Percentiles rank a stretch among this genome's conserved stretches.
These are phyloP conservation scores for Sebastes fasciatus DNA, from an alignment of 2,113 vertebrate species.

Conservation along the genomic window DNA sequence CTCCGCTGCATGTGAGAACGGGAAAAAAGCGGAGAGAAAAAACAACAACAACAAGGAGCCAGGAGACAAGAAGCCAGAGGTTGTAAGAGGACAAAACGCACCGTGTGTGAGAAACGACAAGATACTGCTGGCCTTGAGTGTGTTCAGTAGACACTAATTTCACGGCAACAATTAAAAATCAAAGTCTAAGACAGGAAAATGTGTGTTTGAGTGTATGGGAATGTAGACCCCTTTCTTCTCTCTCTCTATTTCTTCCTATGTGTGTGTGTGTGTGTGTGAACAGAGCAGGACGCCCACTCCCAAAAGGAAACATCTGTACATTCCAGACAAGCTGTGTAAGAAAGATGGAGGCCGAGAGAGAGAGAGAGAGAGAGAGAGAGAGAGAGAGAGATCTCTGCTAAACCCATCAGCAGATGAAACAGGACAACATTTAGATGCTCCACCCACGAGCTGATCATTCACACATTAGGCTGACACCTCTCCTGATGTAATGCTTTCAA, in stretches of 20 bases:
- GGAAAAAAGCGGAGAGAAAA: constrained; percentile 24
- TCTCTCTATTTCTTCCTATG: constrained; percentile 9
- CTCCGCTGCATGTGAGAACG: constrained; percentile 40
- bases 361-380: constrained; percentile 40
- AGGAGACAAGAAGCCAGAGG: constrained; percentile 18
- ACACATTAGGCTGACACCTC: constrained; percentile 44
- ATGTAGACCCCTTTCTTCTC: constrained; percentile 28
- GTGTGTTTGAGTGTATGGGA: constrained; percentile 44
- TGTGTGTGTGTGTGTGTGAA: constrained; percentile 78
- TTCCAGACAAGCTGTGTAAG: constrained; percentile 97
- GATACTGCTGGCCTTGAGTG: constrained; percentile 9
- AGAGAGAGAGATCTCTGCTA: constrained; percentile 59
- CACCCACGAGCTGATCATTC: constrained; percentile 48
- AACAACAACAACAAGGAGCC: neutral
- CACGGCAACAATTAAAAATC: constrained; percentile 16
- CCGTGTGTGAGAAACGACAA: constrained; percentile 3
- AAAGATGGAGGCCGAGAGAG: constrained; percentile 64
- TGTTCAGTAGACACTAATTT: constrained; percentile 28
- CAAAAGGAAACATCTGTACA: constrained; percentile 98
- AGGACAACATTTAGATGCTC: constrained; percentile 45
- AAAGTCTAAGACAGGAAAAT: constrained; percentile 9
- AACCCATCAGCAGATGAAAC: constrained; percentile 67
- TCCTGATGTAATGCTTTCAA: constrained; percentile 32
- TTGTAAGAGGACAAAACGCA: constrained; percentile 26
- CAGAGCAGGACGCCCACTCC: constrained; percentile 80